phyloP scores from a whole-genome alignment of 2,888 invertebrate genomes.

The Caenorhabditis angaria region DNA sequence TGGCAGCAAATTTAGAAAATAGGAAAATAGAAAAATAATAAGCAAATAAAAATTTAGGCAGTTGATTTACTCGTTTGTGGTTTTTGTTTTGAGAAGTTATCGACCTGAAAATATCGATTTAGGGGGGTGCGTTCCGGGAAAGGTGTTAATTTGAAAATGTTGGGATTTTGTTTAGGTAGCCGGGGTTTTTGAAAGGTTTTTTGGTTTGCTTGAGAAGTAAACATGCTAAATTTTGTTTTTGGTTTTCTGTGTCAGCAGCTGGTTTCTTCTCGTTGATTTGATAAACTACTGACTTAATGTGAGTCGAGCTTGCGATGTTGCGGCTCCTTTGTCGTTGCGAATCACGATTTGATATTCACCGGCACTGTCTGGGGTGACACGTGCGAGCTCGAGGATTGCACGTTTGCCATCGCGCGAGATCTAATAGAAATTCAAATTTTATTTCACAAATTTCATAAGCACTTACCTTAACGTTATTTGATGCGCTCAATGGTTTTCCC shows the following conservation, averaged over 20 bases:
- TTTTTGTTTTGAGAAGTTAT: not conserved
- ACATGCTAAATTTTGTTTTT: not conserved
- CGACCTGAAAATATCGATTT: constrained; percentile 5
- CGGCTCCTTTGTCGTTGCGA: constrained; percentile 67
- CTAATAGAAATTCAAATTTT: constrained; percentile 51
- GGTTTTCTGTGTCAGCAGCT: constrained; percentile 5
- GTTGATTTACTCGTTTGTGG: constrained; percentile 3
- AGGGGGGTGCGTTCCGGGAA: not conserved
- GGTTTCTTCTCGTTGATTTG: not conserved
- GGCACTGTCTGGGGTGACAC: constrained; percentile 61
- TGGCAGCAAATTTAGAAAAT: not conserved
- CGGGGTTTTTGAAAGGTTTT: not conserved
- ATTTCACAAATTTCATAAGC: not conserved
- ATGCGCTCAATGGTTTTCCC: constrained; percentile 56
- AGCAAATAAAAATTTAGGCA: not conserved
- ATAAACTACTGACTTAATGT: constrained; percentile 55
- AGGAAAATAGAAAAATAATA: not conserved
- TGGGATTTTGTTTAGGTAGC: not conserved
- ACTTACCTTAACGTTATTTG: constrained; percentile 54
- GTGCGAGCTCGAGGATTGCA: constrained; percentile 65
- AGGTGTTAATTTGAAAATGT: not conserved
- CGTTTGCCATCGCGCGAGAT: constrained; percentile 63
- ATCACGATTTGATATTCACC: constrained; percentile 68
- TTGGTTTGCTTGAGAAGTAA: not conserved
- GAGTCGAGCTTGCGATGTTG: constrained; percentile 68